Evolutionary conservation across 2,113 vertebrate genomes (phyloP), one percentile per base, ranked within the genome.

Genomic region (Xiphorhynchus elegans): DNA sequence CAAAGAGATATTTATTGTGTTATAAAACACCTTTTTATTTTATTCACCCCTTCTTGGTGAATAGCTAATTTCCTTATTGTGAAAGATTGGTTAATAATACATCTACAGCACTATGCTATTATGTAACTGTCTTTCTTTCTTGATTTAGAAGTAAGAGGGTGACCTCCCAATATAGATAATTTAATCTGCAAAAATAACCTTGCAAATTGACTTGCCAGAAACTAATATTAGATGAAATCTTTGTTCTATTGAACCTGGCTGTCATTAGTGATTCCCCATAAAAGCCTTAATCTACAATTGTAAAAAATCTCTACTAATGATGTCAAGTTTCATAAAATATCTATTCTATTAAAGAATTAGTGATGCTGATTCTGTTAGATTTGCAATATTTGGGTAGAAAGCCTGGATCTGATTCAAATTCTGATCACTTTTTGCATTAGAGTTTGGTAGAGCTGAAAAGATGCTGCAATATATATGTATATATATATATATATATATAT

Each of bases 171-270:
- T 91, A 75, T 44, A 96, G 89, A 69, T 97, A 96, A 98, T 98
- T 97, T 95, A 97, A 97, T 98, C 97, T 96, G 77, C 59, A 97
- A 96, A 93, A 97, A 97, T 95, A 96, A 95, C 95, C 93, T 97
- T 83, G 64, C 95, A 95, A 96, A 97, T 95, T 96, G 95, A 97
- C 96, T 97, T 96, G 87, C 95, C 86, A 58, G 81, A 97, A 96
- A 94, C 96, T 81, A 94, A 87, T 95, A 94, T 93, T 89, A 97
- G 95, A 97, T 95, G 93, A 95, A 96, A 92, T 97, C 92, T 97
- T 96, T 94, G 83, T 97, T 97, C 95, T 89, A 70, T 92, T 85
- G 96, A 93, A 96, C 92, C 92, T 69, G 92, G 55, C 97, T 97
- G 96, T 97, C 97, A 95, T 97, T 96, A 97, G 82, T 74, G 67